A percentile compares a stretch with the other conserved stretches of the same genome.
phyloP scores from a whole-genome alignment of 1,140 invertebrate species.

The Subanguina moxae region DNA sequence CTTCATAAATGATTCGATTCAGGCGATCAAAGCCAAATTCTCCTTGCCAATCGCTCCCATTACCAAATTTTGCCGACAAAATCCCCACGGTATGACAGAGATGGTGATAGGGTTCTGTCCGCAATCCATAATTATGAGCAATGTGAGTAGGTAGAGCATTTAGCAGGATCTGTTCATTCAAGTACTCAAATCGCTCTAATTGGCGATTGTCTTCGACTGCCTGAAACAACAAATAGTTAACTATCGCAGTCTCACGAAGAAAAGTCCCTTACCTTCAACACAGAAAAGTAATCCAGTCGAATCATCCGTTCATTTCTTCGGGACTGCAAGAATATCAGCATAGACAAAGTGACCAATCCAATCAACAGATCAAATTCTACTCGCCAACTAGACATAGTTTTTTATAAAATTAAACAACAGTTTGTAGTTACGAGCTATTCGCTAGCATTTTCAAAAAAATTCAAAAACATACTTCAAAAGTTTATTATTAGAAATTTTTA shows the following conservation, averaged over 20 bases:
- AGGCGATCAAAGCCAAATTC: slow-evolving; percentile 43
- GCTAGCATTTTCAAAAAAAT: too few relatives aligned
- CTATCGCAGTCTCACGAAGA: too few relatives aligned
- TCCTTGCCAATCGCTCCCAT: slow-evolving; percentile 41
- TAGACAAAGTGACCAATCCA: slow-evolving; percentile 33
- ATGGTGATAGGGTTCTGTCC: slow-evolving; percentile 46
- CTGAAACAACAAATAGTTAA: slow-evolving; percentile 8
- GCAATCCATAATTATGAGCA: slow-evolving; percentile 41
- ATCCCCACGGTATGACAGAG: slow-evolving; percentile 44
- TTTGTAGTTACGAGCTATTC: too few relatives aligned
- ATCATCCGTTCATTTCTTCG: slow-evolving; percentile 50
- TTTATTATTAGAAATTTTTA: too few relatives aligned
- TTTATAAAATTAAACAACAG: too few relatives aligned
- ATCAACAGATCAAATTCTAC: slow-evolving; percentile 50
- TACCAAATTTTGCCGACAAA: slow-evolving; percentile 26
- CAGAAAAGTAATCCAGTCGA: slow-evolving; percentile 52
- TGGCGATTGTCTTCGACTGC: slow-evolving; percentile 32
- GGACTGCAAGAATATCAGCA: slow-evolving; percentile 46
- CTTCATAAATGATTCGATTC: slow-evolving; percentile 38
- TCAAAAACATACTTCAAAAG: too few relatives aligned
- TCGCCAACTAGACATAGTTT: too few relatives aligned
- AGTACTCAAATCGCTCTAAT: slow-evolving; percentile 39
- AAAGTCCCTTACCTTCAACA: slow-evolving; percentile 38
- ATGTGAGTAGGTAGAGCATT: slow-evolving; percentile 47
- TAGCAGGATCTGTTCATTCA: slow-evolving; percentile 48